phyloP scores from a whole-genome alignment of 1,140 invertebrate genomes.

The Aphelenchoides fujianensis region DNA sequence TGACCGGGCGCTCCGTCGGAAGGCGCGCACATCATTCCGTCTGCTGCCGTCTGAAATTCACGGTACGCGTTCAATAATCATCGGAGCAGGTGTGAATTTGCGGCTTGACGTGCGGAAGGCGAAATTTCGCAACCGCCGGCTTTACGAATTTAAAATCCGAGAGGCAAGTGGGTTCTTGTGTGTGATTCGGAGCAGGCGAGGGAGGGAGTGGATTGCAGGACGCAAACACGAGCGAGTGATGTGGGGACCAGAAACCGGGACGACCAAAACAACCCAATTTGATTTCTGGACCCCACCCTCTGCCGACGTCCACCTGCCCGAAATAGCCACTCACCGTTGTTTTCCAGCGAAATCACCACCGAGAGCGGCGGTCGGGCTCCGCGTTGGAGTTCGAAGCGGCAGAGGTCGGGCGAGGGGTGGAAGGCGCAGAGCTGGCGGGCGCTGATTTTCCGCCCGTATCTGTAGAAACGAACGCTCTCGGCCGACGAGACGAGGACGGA shows the following conservation, averaged over 20 bases:
- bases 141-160: no score
- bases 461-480: not conserved
- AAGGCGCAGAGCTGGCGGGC: not conserved
- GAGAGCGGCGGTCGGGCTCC: not conserved
- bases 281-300: no score
- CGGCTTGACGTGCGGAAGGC: not conserved
- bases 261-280: no score
- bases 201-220: no score
- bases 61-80: not conserved
- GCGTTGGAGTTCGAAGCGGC: not conserved
- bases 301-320: no score
- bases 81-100: not conserved
- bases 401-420: not conserved
- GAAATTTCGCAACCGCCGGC: no score
- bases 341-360: not conserved
- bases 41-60: not conserved
- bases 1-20: not conserved
- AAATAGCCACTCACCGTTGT: no score
- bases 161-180: no score
- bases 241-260: no score
- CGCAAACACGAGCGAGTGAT: no score
- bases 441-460: not conserved
- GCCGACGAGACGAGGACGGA: no score
- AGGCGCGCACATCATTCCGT: not conserved
- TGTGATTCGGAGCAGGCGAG: no score